Base-by-base conservation (phyloP, 1,140 invertebrate species). In the Alviniconcha marisindica region DNA sequence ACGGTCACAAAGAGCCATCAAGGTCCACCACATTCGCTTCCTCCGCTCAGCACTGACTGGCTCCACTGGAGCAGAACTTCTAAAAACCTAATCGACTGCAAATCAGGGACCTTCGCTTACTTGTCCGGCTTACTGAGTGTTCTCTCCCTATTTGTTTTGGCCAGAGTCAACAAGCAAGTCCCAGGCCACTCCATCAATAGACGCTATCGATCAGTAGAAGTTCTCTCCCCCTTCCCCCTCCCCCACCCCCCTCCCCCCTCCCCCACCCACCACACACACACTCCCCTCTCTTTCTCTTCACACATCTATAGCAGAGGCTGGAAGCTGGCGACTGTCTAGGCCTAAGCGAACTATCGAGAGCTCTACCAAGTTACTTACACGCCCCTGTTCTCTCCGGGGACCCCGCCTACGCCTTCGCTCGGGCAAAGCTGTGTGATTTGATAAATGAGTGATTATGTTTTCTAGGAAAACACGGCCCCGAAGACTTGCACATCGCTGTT, bases 401-500 rank as follows among this genome's bases (percentile, higher is more conserved):
- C 24, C 42, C 42, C 42, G 31, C 42, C 24, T 44, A 21, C 24
- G 24, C 12, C 42, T 31, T 14, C 31, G 18, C n/a, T 14, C 24
- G 21, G 42, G 73, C 42, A 44, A 76, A 76, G 33, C 38, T n/a
- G 31, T 21, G 73, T 44, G 73, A 76, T 76, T 76, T 76, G 73
- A 76, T 44, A 76, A n/a, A 76, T 44, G 60, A 63, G 42, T 44
- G 42, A 76, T 76, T 76, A 38, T 76, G 73, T 76, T 76, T 76
- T 76, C 73, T 76, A 28, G 24, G 21, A 76, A 76, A 76, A 76
- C 42, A 76, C 40, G 38, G 73, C 31, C 38, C 21, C n/a, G 73
- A 38, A 76, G 42, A 76, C 12, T 76, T 42, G 73, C 73, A n/a
- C 42, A 21, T 44, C 4, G 36, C n/a, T 28, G 10, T 76, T 76